Percentiles rank a stretch among this genome's conserved stretches.
phyloP scores from a whole-genome alignment of 2,888 invertebrate genomes.

The Smittia aterrima region DNA sequence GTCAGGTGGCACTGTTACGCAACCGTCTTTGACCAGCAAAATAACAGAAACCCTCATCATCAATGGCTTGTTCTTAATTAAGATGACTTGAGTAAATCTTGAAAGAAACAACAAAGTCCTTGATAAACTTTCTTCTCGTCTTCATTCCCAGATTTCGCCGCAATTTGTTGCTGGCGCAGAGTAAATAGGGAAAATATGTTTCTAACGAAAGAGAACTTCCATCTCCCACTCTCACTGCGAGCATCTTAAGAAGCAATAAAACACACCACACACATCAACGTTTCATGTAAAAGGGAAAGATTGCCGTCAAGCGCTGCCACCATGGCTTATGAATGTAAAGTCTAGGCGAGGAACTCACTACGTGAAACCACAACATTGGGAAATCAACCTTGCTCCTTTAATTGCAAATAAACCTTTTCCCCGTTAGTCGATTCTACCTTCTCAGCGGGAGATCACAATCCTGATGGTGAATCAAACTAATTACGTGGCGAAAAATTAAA shows the following conservation, averaged over 20 bases:
- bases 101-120: background rate
- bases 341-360: too few relatives aligned
- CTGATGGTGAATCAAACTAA: background rate
- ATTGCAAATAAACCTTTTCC: background rate
- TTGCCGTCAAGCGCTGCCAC: background rate
- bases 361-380: background rate
- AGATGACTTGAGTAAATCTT: conserved; percentile 11
- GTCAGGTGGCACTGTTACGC: background rate
- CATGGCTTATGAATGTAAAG: too few relatives aligned
- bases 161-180: too few relatives aligned
- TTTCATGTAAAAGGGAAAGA: background rate
- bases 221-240: too few relatives aligned
- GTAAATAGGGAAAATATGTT: too few relatives aligned
- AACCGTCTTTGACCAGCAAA: background rate
- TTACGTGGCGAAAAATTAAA: background rate
- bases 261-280: background rate
- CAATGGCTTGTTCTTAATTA: conserved; percentile 4
- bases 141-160: too few relatives aligned
- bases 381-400: background rate
- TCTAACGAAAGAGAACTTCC: too few relatives aligned
- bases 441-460: background rate
- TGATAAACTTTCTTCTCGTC: too few relatives aligned
- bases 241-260: background rate
- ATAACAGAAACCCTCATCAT: background rate
- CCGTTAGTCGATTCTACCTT: background rate